Evolutionary conservation across 2,113 vertebrate genomes (phyloP).

Genomic region (Taurulus bubalis): DNA sequence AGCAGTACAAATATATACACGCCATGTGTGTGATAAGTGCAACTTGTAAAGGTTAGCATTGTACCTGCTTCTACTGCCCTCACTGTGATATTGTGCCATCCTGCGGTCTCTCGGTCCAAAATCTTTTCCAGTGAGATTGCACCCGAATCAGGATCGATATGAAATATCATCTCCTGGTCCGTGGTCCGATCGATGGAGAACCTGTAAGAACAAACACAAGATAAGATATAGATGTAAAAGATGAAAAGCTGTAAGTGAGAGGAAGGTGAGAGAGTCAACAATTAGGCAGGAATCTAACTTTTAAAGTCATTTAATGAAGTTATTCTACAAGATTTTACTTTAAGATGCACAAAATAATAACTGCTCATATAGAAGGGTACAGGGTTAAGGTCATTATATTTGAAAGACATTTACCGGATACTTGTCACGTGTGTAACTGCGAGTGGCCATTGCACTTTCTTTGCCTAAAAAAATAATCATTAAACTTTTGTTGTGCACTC

Average conservation of each 20-base stretch:
- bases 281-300: neutral
- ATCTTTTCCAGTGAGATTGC: slow-evolving; percentile 92
- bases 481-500: slow-evolving; percentile 61
- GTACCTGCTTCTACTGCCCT: slow-evolving; percentile 94
- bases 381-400: slow-evolving; percentile 31
- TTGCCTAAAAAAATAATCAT: slow-evolving; percentile 49
- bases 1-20: neutral
- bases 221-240: neutral
- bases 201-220: slow-evolving; percentile 74
- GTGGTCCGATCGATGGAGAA: slow-evolving; percentile 92
- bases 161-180: slow-evolving; percentile 92
- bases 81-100: slow-evolving; percentile 98
- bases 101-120: slow-evolving; percentile 94
- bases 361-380: neutral
- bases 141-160: slow-evolving; percentile 92
- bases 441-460: neutral
- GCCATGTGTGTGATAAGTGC: neutral
- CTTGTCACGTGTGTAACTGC: slow-evolving; percentile 12
- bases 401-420: slow-evolving; percentile 22
- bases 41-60: neutral
- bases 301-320: neutral
- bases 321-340: neutral
- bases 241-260: neutral
- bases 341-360: neutral
- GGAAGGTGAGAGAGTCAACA: neutral